A percentile compares a stretch with the other conserved stretches of the same genome.
Conservation (phyloP, 2,113 vertebrate species). For the Ptyas mucosa region DNA sequence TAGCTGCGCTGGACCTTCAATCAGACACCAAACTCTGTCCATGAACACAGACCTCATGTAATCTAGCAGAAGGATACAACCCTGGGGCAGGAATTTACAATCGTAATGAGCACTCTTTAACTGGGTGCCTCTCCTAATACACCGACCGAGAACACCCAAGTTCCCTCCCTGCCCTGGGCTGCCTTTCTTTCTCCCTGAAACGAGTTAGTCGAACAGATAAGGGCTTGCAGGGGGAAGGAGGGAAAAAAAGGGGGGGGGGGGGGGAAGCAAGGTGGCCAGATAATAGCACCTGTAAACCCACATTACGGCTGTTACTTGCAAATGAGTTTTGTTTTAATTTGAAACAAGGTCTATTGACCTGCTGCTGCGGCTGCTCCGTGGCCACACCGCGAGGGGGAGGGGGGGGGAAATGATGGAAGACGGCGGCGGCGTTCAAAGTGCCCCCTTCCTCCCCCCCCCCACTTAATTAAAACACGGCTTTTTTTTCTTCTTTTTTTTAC, state of each 20-base stretch:
- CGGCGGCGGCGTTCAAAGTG: conserved; percentile 42
- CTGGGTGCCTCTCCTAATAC: conserved; percentile 94
- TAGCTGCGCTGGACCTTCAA: conserved; percentile 99
- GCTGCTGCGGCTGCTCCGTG: neutral
- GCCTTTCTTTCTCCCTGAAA: conserved; percentile 82
- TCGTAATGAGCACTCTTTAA: conserved; percentile 99
- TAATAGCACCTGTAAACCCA: conserved; percentile 72
- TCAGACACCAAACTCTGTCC: conserved; percentile 98
- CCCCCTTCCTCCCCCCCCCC: neutral
- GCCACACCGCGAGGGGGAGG: conserved; percentile 13
- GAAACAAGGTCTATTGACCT: conserved; percentile 38
- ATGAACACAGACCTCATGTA: conserved; percentile 97
- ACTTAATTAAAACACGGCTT: conserved; percentile 53
- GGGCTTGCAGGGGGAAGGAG: too few species aligned
- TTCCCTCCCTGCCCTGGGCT: conserved; percentile 90
- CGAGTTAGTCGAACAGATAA: conserved; percentile 83
- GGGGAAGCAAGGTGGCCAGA: conserved; percentile 66
- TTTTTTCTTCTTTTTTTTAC: neutral
- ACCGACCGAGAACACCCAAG: conserved; percentile 93
- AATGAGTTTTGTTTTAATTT: conserved; percentile 47
- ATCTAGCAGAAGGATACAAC: conserved; percentile 90
- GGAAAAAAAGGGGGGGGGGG: neutral
- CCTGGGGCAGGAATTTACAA: conserved; percentile 97
- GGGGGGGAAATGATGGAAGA: conserved; percentile 37
- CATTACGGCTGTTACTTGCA: conserved; percentile 66